Percentiles rank a stretch among this genome's conserved stretches.
Evolutionary conservation across 2,797 vertebrate species (phyloP).

Genomic region (Schizopygopsis malacanthus): DNA sequence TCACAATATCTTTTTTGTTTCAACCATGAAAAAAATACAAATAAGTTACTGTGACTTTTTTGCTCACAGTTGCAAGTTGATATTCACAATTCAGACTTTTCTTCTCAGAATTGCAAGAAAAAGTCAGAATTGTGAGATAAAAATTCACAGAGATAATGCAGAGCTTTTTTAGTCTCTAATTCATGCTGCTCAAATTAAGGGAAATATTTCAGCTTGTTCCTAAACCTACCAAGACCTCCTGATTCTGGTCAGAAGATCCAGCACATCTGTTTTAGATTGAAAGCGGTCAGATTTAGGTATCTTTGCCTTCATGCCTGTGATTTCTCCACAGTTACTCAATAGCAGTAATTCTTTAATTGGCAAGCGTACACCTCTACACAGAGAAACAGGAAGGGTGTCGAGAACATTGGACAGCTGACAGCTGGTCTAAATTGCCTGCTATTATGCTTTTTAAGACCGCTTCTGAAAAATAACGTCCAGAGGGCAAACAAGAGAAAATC

Average conservation of each 20-base stretch:
- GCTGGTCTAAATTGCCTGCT: conserved; percentile 64
- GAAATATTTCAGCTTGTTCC: conserved; percentile 34
- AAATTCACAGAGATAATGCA: too few relatives aligned
- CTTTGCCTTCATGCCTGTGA: conserved; percentile 28
- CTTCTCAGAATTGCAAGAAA: too few relatives aligned
- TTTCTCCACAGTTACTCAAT: conserved; percentile 63
- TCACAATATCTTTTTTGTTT: too few relatives aligned
- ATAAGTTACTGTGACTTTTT: too few relatives aligned
- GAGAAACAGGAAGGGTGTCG: conserved; percentile 67
- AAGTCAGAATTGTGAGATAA: too few relatives aligned
- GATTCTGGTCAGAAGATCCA: conserved; percentile 59
- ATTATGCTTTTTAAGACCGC: conserved; percentile 68
- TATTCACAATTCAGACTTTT: too few relatives aligned
- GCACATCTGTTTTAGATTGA: conserved; percentile 77
- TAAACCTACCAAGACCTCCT: conserved; percentile 51
- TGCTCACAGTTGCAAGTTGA: too few relatives aligned
- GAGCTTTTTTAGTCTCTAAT: background rate
- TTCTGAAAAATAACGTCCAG: conserved; percentile 67
- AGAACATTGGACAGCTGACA: conserved; percentile 56
- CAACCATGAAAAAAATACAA: too few relatives aligned
- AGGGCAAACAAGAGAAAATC: conserved; percentile 64
- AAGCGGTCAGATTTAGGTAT: conserved; percentile 50
- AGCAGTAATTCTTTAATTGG: conserved; percentile 61
- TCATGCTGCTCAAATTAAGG: background rate
- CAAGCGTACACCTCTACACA: conserved; percentile 57